Evolutionary conservation across 1,140 invertebrate species (phyloP), one percentile per base, ranked within the genome.

Genomic region (Papilio glaucus): DNA sequence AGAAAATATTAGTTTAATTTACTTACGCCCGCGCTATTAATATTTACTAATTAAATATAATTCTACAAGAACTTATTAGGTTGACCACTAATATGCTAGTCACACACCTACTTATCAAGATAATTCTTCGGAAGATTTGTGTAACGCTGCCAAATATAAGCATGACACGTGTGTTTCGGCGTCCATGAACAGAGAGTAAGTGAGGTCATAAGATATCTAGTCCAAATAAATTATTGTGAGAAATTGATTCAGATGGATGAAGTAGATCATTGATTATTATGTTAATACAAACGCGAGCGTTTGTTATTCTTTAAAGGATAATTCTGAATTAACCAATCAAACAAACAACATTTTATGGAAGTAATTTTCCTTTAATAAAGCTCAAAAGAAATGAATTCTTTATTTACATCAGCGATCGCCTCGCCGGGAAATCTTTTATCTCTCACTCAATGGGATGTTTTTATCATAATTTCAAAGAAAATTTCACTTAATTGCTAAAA

Each of bases 381-480:
- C 72, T 72, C 76, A 70, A 77, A 82, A 85, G 75, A 83, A 84
- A 82, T 79, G 82, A 82, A 84, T 85, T 85, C 80, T 80, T 88
- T 88, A 89, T 88, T 88, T 87, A 88, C 87, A 84, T 81, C 83
- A 76, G 82, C 80, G 81, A 85, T 89, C 82, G 82, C 78, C 76
- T 76, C 81, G 77, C 75, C 72, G 65, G 76, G 79, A 84, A 84
- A 87, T 87, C 83, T 88, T 87, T 88, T 88, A 89, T 87, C 81
- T 83, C 68, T 62, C 69, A 57, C 29, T 88, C 76, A 89, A 89
- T 85, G 75, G 83, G 79, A 88, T 88, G 83, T 88, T 90, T 89
- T 80, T 82, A 73, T 73, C 77, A 74, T 82, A 84, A 86, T 84
- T 82, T 76, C 73, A 83, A 85, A 84, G 82, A 81, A 88, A 87